Conservation (phyloP, 2,888 invertebrate genomes). For the Pteria penguin region DNA sequence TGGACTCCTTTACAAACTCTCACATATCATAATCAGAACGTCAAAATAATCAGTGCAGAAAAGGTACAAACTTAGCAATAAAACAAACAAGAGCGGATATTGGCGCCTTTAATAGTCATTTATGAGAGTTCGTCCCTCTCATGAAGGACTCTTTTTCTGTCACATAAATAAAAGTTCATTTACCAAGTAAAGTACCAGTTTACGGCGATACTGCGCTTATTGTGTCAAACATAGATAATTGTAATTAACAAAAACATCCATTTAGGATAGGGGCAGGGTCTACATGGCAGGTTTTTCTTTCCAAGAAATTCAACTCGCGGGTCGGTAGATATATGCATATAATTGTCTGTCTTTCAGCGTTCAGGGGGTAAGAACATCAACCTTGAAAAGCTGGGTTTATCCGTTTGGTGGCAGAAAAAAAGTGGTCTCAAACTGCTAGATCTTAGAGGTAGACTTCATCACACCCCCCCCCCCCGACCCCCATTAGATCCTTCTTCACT, state of each 20-base stretch:
- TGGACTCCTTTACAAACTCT: too few relatives aligned
- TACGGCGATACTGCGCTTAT: background rate
- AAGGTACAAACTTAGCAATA: too few relatives aligned
- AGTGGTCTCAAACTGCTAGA: background rate
- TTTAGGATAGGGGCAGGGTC: background rate
- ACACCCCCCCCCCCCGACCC: background rate
- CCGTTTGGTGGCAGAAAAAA: background rate
- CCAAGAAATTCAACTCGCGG: conserved; percentile 14
- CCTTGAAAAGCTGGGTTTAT: background rate
- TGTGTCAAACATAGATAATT: background rate
- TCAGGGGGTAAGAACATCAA: background rate
- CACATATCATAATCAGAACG: background rate
- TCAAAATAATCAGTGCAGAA: too few relatives aligned
- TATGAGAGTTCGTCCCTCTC: background rate
- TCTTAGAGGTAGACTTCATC: background rate
- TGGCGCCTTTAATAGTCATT: too few relatives aligned
- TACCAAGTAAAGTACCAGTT: conserved; percentile 2
- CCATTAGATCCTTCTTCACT: background rate
- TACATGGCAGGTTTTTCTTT: background rate
- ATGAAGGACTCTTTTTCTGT: background rate
- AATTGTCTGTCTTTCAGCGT: too few relatives aligned
- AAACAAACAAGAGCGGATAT: too few relatives aligned
- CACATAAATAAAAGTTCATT: background rate
- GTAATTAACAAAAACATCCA: background rate
- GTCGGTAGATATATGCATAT: conserved; percentile 21